phyloP scores from a whole-genome alignment of 1,140 invertebrate genomes.

The Oryzaephilus surinamensis region DNA sequence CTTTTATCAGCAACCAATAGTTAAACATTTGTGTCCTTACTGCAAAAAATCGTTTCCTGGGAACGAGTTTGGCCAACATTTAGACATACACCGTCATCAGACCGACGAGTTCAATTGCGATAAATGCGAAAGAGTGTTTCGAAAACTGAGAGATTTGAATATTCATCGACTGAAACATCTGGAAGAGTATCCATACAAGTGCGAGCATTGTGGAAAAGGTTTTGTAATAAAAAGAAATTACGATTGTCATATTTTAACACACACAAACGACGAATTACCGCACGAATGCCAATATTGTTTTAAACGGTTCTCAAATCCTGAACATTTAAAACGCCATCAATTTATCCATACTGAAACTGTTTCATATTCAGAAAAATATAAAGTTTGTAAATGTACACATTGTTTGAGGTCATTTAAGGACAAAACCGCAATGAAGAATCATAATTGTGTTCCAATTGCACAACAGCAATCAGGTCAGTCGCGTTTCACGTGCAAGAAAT shows the following conservation, averaged over 20 bases:
- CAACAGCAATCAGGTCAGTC: conserved; percentile 8
- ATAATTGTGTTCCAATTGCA: conserved; percentile 13
- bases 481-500: conserved; percentile 14
- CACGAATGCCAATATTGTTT: conserved; percentile 15
- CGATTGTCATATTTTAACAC: conserved; percentile 19
- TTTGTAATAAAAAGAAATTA: conserved; percentile 22
- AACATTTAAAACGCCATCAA: conserved; percentile 17
- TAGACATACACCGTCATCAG: conserved; percentile 16
- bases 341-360: conserved; percentile 20
- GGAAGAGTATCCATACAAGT: conserved; percentile 20
- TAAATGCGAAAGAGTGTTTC: conserved; percentile 18
- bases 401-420: conserved; percentile 18
- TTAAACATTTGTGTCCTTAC: conserved; percentile 14
- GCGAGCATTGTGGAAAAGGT: conserved; percentile 20
- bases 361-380: conserved; percentile 18
- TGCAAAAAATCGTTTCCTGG: conserved; percentile 12
- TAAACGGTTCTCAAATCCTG: conserved; percentile 21
- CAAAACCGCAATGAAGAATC: conserved; percentile 9
- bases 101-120: conserved; percentile 16
- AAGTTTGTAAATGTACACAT: conserved; percentile 16
- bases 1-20: conserved; percentile 8
- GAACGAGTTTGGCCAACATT: conserved; percentile 12
- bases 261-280: conserved; percentile 16
- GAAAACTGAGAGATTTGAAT: conserved; percentile 19
- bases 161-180: conserved; percentile 18